Conservation (phyloP, 2,113 vertebrate genomes). For the Epinephelus lanceolatus region DNA sequence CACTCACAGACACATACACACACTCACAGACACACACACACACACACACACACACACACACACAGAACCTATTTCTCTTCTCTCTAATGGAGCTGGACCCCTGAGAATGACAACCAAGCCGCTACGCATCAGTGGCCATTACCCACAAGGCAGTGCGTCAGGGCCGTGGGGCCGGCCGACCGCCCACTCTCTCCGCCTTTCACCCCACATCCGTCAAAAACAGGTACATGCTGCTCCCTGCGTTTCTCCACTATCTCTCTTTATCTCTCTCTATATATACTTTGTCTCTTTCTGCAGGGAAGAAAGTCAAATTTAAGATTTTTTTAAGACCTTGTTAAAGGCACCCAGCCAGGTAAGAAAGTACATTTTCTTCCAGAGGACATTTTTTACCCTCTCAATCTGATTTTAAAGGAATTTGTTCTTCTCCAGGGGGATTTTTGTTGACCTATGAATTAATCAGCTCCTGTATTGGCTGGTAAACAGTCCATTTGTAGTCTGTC, state of each 20-base stretch:
- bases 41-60: slow-evolving; percentile 1
- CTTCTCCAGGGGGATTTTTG: neutral
- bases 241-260: slow-evolving; percentile 23
- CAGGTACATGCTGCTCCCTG: slow-evolving; percentile 56
- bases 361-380: slow-evolving; percentile 39
- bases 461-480: slow-evolving; percentile 22
- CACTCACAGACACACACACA: slow-evolving; percentile 12
- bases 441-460: slow-evolving; percentile 52
- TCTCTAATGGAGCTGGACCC: slow-evolving; percentile 74
- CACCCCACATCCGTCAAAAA: slow-evolving; percentile 73
- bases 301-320: slow-evolving; percentile 42
- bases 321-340: slow-evolving; percentile 31
- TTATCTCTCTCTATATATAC: neutral
- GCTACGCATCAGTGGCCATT: slow-evolving; percentile 74
- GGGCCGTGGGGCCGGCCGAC: slow-evolving; percentile 53
- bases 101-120: slow-evolving; percentile 74
- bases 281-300: slow-evolving; percentile 37
- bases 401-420: slow-evolving; percentile 4
- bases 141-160: slow-evolving; percentile 74
- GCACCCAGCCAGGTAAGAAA: slow-evolving; percentile 33
- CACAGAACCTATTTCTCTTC: slow-evolving; percentile 46
- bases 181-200: slow-evolving; percentile 70
- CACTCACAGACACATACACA: neutral
- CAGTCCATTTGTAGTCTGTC: slow-evolving; percentile 9
- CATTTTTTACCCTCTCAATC: slow-evolving; percentile 13